Evolutionary conservation across 2,888 invertebrate genomes (phyloP), one percentile per base, ranked within the genome.

Genomic region (Frankliniella fusca): DNA sequence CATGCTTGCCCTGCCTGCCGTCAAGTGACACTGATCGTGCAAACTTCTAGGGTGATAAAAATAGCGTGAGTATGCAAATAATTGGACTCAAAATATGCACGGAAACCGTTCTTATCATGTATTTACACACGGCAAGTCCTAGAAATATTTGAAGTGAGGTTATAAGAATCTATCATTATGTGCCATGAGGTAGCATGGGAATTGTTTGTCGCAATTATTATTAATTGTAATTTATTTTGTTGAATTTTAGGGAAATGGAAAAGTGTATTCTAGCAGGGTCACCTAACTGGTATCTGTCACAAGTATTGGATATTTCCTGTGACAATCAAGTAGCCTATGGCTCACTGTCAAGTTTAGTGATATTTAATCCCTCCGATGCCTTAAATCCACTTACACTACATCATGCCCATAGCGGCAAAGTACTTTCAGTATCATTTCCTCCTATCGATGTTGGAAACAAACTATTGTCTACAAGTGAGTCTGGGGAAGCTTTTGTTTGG

Each of bases 401-500:
- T 27, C 70, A 27, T 10, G 70, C 70, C 0, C 70, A 76, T 76
- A 12, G 23, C 5, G 23, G 1, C 12, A 76, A 27, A 27, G 27
- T 76, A 1, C 27, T 76, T 10, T 76, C 70, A 27, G 27, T 76
- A 0, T 76, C 70, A 76, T 76, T 76, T 12, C 70, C 70, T 23
- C 70, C 70, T 9, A 12, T 27, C 10, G 70, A 27, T 12, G 23
- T n/a, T 76, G 70, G 70, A 27, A 76, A 23, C 27, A 76, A 23
- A 27, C 27, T 76, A 23, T 12, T 76, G 23, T 23, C 70, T 11
- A 76, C 70, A 10, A 8, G 23, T 23, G 70, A 76, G 23, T 27
- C 70, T 76, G 70, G 70, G 8, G 70, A 76, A 27, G 70, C 70
- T 23, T 27, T 23, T 76, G 70, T 76, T n/a, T 76, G 70, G 70